Evolutionary conservation across 2,113 vertebrate genomes (phyloP), one percentile per base, ranked within the genome.

Genomic region (Artemisiospiza belli): DNA sequence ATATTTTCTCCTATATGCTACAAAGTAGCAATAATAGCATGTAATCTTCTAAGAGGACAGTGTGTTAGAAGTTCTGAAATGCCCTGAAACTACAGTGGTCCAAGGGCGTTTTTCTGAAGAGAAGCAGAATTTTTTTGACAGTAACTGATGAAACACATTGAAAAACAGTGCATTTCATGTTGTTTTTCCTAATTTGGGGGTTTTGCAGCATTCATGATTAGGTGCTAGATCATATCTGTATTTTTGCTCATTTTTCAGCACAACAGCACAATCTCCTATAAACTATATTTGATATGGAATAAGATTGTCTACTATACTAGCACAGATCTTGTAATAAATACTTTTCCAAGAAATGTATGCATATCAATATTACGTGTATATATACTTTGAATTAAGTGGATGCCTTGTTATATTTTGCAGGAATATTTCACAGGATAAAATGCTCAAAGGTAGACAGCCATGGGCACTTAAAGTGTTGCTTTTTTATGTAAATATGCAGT

Each of bases 101-200:
- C 1, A 55, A 76, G 18, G 39, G 28, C 15, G 6, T 73, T 31
- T 51, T 93, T 93, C 33, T 64, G 25, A 73, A 4, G 4, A 93
- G 37, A 74, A 86, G 8, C 17, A 67, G 89, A 55, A 28, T 1
- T 4, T 31, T 81, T 68, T 70, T 39, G 2, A 59, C 4, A 13
- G 8, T 61, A 80, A 39, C 5, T 82, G 63, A 31, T 70, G 24
- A 75, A 83, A 73, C 28, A 44, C 30, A 30, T 18, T 18, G 9
- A 66, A 87, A 70, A 16, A 20, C 13, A 49, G 8, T 47, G 5
- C 22, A 47, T 82, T 72, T 90, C 35, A n/a, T 68, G 15, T 9
- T 52, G 2, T 33, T 70, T 15, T 63, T 79, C 6, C 46, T 66
- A 31, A 61, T 70, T 57, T 20, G 7, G 23, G 1, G 0, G 0